These are phyloP conservation scores for Tetrao urogallus DNA, from an alignment of 2,113 vertebrate species.

Conservation along the genomic window DNA sequence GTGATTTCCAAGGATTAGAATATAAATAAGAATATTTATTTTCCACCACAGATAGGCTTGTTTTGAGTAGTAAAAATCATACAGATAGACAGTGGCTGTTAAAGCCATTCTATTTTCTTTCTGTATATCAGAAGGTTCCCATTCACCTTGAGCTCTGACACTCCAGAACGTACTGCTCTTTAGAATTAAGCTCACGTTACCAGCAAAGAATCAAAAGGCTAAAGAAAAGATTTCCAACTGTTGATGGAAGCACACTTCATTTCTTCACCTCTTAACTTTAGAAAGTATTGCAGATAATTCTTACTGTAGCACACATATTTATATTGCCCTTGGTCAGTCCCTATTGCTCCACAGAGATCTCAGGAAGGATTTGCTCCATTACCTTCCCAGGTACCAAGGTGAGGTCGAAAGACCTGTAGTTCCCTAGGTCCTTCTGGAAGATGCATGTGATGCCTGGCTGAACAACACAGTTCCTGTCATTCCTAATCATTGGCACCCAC, in stretches of 20 bases:
- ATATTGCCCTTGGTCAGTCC: not conserved
- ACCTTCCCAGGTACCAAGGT: not conserved
- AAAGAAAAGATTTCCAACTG: not conserved
- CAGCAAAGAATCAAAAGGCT: not conserved
- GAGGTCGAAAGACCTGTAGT: not conserved
- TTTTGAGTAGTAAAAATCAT: not conserved
- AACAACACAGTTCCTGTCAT: not conserved
- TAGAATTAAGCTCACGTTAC: constrained; percentile 1
- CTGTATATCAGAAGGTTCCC: not conserved
- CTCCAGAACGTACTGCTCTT: not conserved
- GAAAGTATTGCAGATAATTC: not conserved
- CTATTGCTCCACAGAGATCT: not conserved
- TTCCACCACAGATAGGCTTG: not conserved
- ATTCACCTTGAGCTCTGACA: not conserved
- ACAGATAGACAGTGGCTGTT: not conserved
- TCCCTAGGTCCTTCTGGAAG: not conserved
- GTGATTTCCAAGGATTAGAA: not conserved
- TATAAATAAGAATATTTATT: constrained; percentile 23
- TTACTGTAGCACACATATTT: not conserved
- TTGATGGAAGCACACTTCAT: not conserved
- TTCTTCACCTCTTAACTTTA: not conserved
- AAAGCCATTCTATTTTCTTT: constrained; percentile 9
- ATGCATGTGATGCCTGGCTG: not conserved
- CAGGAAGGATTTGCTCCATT: not conserved
- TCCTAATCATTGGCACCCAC: not conserved